Percentiles rank a stretch among this genome's conserved stretches.
Evolutionary conservation across 2,888 invertebrate genomes (phyloP).

Genomic region (Tenthredo amoena): DNA sequence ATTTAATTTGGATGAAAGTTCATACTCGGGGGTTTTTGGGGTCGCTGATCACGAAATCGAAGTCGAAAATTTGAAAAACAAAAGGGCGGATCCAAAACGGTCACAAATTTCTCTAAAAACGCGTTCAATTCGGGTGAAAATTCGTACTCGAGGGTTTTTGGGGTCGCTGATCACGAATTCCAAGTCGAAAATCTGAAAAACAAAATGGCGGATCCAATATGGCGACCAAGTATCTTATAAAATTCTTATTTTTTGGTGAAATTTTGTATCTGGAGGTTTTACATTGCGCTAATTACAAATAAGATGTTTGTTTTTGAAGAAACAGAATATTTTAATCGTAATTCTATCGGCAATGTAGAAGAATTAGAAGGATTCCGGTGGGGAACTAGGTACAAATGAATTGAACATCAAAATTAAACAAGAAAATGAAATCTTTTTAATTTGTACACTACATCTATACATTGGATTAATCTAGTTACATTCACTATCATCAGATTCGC

Average conservation of each 20-base stretch:
- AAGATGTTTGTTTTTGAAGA: not conserved
- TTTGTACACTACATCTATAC: not conserved
- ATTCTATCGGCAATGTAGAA: not conserved
- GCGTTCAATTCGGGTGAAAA: not conserved
- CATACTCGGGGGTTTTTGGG: not conserved
- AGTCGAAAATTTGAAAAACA: not conserved
- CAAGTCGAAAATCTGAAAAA: no score
- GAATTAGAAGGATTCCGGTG: not conserved
- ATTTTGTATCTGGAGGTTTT: conserved; percentile 19
- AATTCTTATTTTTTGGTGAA: not conserved
- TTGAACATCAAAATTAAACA: not conserved
- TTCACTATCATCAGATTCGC: not conserved
- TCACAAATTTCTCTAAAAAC: not conserved
- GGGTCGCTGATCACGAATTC: conserved; percentile 23
- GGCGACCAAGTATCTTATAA: not conserved
- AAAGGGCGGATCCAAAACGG: not conserved
- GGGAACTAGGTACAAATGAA: not conserved
- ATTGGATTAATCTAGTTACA: not conserved
- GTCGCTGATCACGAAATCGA: not conserved
- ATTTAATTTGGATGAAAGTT: not conserved
- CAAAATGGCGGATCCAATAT: conserved; percentile 19
- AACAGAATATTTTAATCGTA: not conserved
- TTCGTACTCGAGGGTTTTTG: not conserved
- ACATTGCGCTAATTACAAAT: not conserved
- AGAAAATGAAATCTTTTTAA: not conserved